phyloP scores from a whole-genome alignment of 1,140 invertebrate genomes.

The Odontomachus brunneus region DNA sequence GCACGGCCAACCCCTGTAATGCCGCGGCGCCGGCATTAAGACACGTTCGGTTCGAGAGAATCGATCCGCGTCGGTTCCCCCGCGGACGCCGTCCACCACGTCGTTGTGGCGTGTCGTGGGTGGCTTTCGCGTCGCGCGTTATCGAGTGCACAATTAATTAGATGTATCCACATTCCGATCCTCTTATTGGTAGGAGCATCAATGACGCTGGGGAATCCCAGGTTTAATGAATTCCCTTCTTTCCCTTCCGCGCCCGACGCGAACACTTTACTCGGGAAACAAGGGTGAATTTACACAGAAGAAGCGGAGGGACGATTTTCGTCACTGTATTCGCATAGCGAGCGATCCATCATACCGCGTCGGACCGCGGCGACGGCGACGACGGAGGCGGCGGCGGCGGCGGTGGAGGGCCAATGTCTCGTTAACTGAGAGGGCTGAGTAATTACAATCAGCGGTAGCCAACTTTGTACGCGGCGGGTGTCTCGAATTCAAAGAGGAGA shows the following conservation, averaged over 20 bases:
- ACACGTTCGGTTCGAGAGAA: slow-evolving; percentile 77
- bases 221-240: slow-evolving; percentile 19
- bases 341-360: slow-evolving; percentile 70
- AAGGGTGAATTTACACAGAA: slow-evolving; percentile 25
- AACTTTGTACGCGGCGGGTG: slow-evolving; percentile 55
- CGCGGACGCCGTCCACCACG: too few species aligned
- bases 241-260: background rate
- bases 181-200: background rate
- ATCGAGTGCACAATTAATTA: background rate
- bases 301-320: slow-evolving; percentile 34
- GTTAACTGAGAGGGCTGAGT: slow-evolving; percentile 70
- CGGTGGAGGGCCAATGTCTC: slow-evolving; percentile 60
- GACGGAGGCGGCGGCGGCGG: background rate
- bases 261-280: slow-evolving; percentile 37
- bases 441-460: slow-evolving; percentile 71
- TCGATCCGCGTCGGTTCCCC: slow-evolving; percentile 62
- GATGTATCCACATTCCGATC: background rate
- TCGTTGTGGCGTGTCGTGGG: background rate
- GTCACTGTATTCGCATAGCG: slow-evolving; percentile 28
- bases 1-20: slow-evolving; percentile 82
- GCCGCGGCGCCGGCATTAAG: slow-evolving; percentile 76
- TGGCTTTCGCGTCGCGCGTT: background rate
- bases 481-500: slow-evolving; percentile 62
- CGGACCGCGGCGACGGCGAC: slow-evolving; percentile 31
- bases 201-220: background rate